Base-by-base conservation (phyloP, 2,797 vertebrate species). In the Sebastes minor region DNA sequence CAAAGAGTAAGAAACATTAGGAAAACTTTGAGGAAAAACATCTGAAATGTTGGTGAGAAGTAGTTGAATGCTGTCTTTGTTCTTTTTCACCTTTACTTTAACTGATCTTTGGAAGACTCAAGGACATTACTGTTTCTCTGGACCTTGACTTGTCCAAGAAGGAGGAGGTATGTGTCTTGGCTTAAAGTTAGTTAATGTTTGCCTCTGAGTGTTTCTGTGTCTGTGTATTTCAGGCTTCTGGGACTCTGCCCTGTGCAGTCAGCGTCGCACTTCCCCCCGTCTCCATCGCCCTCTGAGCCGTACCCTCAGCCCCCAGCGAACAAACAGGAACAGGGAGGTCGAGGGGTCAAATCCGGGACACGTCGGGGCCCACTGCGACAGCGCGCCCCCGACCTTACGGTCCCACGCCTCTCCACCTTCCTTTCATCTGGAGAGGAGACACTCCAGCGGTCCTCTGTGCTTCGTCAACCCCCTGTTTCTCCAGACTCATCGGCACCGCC, bases 391-490 rank as follows among this genome's bases (percentile, higher is more conserved):
- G 49, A 96, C 97, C 90, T 95, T 97, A 80, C 95, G 89, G 62
- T 95, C 97, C 78, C 93, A 95, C 71, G 92, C 94, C 3, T 35
- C 75, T 27, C 74, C 88, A 4, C 28, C 90, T 16, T 53, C 96
- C 70, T 96, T 95, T 0, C 95, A 95, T 84, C 93, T 96, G 86
- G 97, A 97, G 93, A 96, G 96, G 59, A 94, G 96, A 92, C 97
- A 96, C 88, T 96, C 96, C 92, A 97, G 96, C 12, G 95, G 96
- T 79, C 97, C 98, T 0, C 93, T 99, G 91, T 99, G 98, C 93
- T 99, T 99, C 25, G 96, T 99, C 85, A 98, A 97, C 92, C 98
- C 98, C 1, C 96, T 99, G 52, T 99, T 99, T 89, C 94, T 97
- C 74, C 97, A 98, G 95, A 96, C 97, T 32, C 97, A 97, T 82